A percentile compares a stretch with the other conserved stretches of the same genome.
Evolutionary conservation across 2,888 invertebrate genomes (phyloP).

Genomic region (Oligia fasciuncula): DNA sequence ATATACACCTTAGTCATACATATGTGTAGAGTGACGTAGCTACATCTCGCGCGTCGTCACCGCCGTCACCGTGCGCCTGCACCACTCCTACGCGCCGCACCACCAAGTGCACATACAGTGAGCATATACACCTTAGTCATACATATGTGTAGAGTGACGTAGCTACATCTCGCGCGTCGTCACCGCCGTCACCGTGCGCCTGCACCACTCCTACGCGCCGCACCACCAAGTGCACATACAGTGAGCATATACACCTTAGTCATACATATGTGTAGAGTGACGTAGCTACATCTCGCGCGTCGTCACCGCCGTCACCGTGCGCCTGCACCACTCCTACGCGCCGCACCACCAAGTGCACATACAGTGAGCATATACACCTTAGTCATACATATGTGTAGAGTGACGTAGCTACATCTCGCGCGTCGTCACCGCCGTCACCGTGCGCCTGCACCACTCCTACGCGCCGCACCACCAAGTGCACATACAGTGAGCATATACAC

Average conservation of each 20-base stretch:
- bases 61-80: constrained; percentile 94
- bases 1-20: no score
- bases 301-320: constrained; percentile 93
- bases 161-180: constrained; percentile 88
- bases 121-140: constrained; percentile 67
- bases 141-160: constrained; percentile 5
- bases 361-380: constrained; percentile 86
- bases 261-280: constrained; percentile 4
- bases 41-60: constrained; percentile 89
- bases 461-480: constrained; percentile 96
- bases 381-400: constrained; percentile 2
- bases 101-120: constrained; percentile 94
- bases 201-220: constrained; percentile 96
- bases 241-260: constrained; percentile 84
- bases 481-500: constrained; percentile 90
- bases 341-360: constrained; percentile 96
- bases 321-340: constrained; percentile 95
- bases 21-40: no score
- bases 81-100: constrained; percentile 96
- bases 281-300: constrained; percentile 83
- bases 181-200: constrained; percentile 93
- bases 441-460: constrained; percentile 96
- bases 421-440: constrained; percentile 92
- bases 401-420: constrained; percentile 79
- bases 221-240: constrained; percentile 95